Conservation (phyloP, 2,797 vertebrate species). For the Sternotherus odoratus region DNA sequence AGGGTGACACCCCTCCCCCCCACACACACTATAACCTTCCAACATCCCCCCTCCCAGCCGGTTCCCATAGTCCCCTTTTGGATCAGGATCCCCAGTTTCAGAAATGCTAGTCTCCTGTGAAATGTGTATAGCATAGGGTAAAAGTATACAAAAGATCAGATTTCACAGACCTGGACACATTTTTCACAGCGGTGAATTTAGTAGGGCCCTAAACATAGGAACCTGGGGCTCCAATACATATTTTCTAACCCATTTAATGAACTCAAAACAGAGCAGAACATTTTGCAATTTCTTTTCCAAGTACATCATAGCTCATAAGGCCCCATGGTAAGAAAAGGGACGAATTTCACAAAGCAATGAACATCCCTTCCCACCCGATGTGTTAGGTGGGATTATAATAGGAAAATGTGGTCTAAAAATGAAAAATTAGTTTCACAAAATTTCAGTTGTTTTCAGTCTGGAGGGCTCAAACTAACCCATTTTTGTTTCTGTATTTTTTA, state of each 20-base stretch:
- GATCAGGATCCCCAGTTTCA: no score
- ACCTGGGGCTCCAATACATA: background rate
- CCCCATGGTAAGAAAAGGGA: background rate
- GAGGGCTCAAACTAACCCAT: background rate
- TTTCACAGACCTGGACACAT: no score
- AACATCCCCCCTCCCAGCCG: no score
- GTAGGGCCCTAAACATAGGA: background rate
- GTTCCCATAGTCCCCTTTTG: no score
- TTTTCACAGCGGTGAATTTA: no score
- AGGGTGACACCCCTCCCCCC: no score
- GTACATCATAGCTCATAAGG: background rate
- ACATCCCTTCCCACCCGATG: background rate
- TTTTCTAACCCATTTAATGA: background rate
- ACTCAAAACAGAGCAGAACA: fast-evolving
- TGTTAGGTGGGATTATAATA: background rate
- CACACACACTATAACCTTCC: no score
- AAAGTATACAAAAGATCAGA: no score
- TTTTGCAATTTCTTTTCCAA: background rate
- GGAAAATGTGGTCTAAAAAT: background rate
- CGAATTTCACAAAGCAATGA: background rate
- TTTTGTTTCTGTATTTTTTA: background rate
- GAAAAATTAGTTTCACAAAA: background rate
- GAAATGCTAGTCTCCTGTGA: no score
- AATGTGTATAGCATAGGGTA: no score
- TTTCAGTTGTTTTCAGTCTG: background rate